Base-by-base conservation (phyloP, 92 coral and sea anemone species). In the Scolanthus callimorphus region DNA sequence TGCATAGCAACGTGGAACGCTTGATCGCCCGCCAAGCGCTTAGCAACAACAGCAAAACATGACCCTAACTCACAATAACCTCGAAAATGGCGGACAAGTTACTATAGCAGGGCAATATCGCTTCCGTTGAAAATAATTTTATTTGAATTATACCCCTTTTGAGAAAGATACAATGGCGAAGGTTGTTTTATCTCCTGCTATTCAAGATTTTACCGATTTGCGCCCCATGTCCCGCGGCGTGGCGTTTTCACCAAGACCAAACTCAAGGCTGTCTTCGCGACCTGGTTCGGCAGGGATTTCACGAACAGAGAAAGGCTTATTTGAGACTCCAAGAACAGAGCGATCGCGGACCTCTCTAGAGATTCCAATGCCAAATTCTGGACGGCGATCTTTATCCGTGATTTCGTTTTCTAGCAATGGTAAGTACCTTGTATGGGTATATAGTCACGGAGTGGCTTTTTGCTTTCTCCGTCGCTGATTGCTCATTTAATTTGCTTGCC, bases 191-290 rank as follows among this genome's bases (percentile, higher is more conserved):
- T 77, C 90, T 0, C 90, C 96, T 1, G 85, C 86, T 30, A 90
- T 83, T 60, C 81, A 78, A 45, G 60, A 70, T 49, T 83, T 87
- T 45, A 43, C 86, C 43, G 96, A 87, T 54, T 56, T 87, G 21
- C 74, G 85, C 31, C 96, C 96, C 4, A 72, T 85, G 19, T 87
- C 96, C 26, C 77, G 96, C 19, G 86, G 91, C 31, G 61, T 78
- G 37, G 58, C 90, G 15, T 84, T 87, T 39, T 28, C 74, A 10
- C 81, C 95, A 3, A 72, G 95, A 19, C 89, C 89, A 29, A 78
- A 65, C 21, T 83, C 96, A 31, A 43, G 90, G 52, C 67, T 66
- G 28, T 76, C 89, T 39, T 11, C 70, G 20, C 78, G 96, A 25
- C 86, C 96, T 3, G 51, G 57, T 49, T 87, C 96, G 12, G 75